Conservation (phyloP, 1,140 invertebrate genomes). For the Bombus huntii region DNA sequence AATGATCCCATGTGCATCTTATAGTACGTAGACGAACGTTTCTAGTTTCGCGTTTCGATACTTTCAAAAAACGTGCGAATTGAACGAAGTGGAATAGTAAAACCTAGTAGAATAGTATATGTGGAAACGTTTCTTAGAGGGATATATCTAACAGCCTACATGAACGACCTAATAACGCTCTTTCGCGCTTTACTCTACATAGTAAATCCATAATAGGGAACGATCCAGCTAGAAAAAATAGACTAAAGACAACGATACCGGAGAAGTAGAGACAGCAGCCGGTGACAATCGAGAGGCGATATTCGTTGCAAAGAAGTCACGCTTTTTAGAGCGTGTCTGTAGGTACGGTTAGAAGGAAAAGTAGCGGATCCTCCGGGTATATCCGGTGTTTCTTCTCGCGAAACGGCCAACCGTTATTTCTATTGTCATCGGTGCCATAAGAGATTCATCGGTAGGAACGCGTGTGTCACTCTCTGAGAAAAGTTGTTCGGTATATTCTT, state of each 20-base stretch:
- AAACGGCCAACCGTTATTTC: constrained; percentile 25
- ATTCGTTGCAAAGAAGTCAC: neutral
- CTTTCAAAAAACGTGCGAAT: fast-evolving
- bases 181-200: too few species aligned
- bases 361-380: constrained; percentile 20
- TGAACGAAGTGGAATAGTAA: fast-evolving
- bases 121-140: too few species aligned
- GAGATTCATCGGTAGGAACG: neutral
- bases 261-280: neutral
- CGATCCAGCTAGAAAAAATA: neutral
- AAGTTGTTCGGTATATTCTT: constrained; percentile 34
- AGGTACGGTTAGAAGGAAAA: constrained; percentile 8
- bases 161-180: too few species aligned
- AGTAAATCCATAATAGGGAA: too few species aligned
- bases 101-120: too few species aligned
- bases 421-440: constrained; percentile 30
- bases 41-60: too few species aligned
- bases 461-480: constrained; percentile 31
- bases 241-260: too few species aligned
- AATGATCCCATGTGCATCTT: too few species aligned
- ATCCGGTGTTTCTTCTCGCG: constrained; percentile 38
- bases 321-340: constrained; percentile 28
- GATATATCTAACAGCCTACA: too few species aligned
- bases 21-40: too few species aligned
- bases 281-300: neutral